Conservation (phyloP, 2,797 vertebrate species). For the Ambastaia sidthimunki region DNA sequence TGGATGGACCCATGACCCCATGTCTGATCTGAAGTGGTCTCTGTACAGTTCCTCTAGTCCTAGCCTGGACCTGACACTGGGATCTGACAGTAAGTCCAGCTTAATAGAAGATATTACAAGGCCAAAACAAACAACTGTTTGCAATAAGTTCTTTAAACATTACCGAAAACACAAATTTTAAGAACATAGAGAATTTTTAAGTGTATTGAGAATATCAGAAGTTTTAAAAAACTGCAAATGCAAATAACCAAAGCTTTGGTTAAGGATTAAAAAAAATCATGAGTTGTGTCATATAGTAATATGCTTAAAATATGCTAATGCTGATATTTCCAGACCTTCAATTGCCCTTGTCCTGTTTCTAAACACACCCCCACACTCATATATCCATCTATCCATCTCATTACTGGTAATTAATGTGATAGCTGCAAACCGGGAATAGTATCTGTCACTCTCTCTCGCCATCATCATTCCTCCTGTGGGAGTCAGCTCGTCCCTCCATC, state of each 20-base stretch:
- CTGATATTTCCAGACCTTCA: conserved; percentile 22
- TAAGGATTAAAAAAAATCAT: too few species aligned
- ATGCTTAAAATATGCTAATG: too few species aligned
- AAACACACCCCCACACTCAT: conserved; percentile 3
- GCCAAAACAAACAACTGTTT: conserved; percentile 4
- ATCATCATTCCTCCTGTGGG: conserved; percentile 78
- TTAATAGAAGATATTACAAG: neutral
- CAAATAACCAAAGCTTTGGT: too few species aligned
- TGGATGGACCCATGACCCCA: conserved; percentile 90
- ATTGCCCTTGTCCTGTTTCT: conserved; percentile 41
- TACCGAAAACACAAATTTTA: neutral
- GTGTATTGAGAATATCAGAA: neutral
- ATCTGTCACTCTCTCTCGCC: conserved; percentile 78
- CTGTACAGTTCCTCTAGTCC: conserved; percentile 78
- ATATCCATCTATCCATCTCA: conserved; percentile 35
- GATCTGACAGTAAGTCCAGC: conserved; percentile 73
- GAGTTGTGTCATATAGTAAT: too few species aligned
- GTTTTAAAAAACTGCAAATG: too few species aligned
- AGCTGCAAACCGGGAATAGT: conserved; percentile 79
- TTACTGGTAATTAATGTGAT: conserved; percentile 82
- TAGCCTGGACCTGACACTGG: conserved; percentile 72
- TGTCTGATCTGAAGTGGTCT: conserved; percentile 86
- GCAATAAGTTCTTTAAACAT: conserved; percentile 4
- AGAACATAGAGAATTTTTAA: neutral
- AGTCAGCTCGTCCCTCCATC: conserved; percentile 79